These are phyloP conservation scores for Trachelus stipa DNA, from an alignment of 2,888 invertebrate genomes.

Conservation along the genomic window DNA sequence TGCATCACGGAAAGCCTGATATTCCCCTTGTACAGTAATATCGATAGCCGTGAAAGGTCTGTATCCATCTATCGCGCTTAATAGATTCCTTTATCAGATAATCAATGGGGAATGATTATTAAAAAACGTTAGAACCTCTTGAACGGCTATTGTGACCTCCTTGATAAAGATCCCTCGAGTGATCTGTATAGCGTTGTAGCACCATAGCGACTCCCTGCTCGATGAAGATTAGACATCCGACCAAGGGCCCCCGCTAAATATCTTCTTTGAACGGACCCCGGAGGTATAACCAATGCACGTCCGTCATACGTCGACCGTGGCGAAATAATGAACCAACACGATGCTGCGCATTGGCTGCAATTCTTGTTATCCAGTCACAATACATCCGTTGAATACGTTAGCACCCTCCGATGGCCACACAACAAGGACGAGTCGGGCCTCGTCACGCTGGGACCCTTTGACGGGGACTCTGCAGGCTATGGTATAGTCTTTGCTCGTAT, in stretches of 20 bases:
- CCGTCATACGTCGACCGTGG: conserved; percentile 44
- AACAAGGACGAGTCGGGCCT: not conserved
- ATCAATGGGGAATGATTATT: not conserved
- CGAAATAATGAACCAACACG: conserved; percentile 46
- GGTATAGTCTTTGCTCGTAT: not conserved
- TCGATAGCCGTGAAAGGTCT: not conserved
- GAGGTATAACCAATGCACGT: conserved; percentile 33
- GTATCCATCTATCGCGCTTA: not conserved
- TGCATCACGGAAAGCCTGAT: not conserved
- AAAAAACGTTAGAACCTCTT: not conserved
- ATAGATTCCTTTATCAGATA: not conserved
- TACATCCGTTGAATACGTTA: not conserved
- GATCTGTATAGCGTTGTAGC: not conserved
- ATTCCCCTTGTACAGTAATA: not conserved
- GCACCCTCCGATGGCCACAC: not conserved
- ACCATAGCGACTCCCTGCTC: not conserved
- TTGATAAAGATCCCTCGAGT: not conserved
- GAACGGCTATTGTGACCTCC: not conserved
- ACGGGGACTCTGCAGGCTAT: not conserved
- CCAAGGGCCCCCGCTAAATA: conserved; percentile 26
- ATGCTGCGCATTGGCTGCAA: conserved; percentile 12
- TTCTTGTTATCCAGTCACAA: conserved; percentile 22
- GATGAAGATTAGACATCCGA: conserved; percentile 35
- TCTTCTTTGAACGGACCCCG: conserved; percentile 25
- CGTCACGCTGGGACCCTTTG: not conserved